These are phyloP conservation scores for Calliphora vicina DNA, from an alignment of 1,140 invertebrate species.

Conservation along the genomic window DNA sequence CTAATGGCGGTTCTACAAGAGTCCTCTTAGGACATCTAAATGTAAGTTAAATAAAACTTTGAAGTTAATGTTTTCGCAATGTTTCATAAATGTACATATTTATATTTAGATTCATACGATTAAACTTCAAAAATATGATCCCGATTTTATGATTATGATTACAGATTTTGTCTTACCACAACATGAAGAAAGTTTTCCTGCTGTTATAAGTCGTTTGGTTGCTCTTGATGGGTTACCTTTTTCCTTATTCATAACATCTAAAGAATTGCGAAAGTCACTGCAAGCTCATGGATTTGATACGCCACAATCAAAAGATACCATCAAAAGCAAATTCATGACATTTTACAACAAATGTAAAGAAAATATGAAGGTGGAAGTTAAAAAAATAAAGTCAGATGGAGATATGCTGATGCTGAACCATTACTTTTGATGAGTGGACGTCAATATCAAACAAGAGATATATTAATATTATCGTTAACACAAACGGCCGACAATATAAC, in stretches of 20 bases:
- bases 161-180: background rate
- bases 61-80: too few species aligned
- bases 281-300: background rate
- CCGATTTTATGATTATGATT: too few species aligned
- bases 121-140: too few species aligned
- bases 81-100: too few species aligned
- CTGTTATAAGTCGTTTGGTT: background rate
- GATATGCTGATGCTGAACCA: background rate
- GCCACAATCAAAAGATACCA: background rate
- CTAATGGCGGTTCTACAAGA: constrained; percentile 68
- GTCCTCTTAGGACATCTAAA: constrained; percentile 43
- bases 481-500: background rate
- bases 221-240: background rate
- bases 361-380: background rate
- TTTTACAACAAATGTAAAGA: background rate
- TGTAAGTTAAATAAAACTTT: too few species aligned
- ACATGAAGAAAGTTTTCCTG: background rate
- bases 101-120: too few species aligned
- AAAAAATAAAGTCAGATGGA: background rate
- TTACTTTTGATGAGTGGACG: background rate
- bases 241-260: background rate
- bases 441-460: background rate
- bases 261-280: background rate
- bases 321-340: background rate
- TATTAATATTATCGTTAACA: background rate